Percentiles rank a stretch among this genome's conserved stretches.
Conservation (phyloP, 1,140 invertebrate species). For the Aphelenchoides fujianensis region DNA sequence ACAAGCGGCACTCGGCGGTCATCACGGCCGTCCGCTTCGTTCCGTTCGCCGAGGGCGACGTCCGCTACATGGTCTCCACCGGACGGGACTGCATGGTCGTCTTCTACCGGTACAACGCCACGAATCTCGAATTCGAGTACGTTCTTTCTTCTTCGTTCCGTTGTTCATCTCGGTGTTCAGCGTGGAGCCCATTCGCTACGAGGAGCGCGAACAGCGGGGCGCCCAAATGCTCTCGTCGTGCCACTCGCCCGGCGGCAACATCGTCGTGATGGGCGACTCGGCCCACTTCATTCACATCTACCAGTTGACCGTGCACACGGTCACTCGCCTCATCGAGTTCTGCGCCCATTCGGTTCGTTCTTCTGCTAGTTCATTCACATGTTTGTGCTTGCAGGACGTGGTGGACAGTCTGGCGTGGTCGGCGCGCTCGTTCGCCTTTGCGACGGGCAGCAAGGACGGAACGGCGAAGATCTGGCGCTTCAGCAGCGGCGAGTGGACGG, state of each 20-base stretch:
- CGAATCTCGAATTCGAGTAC: constrained; percentile 65
- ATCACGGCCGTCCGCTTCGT: constrained; percentile 82
- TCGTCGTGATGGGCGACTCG: constrained; percentile 85
- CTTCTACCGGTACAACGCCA: constrained; percentile 75
- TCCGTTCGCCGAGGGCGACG: constrained; percentile 73
- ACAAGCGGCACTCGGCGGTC: constrained; percentile 79
- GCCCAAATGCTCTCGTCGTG: constrained; percentile 93
- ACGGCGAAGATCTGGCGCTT: constrained; percentile 89
- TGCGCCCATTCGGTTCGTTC: constrained; percentile 59
- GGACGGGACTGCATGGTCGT: constrained; percentile 92
- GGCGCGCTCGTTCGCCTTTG: constrained; percentile 71
- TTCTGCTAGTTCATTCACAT: constrained; percentile 23
- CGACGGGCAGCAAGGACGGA: constrained; percentile 94
- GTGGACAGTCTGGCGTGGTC: constrained; percentile 96
- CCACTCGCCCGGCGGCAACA: constrained; percentile 81
- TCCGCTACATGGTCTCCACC: constrained; percentile 83
- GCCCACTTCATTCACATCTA: constrained; percentile 90
- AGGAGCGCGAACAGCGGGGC: constrained; percentile 86
- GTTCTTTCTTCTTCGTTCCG: constrained; percentile 12
- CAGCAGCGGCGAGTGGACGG: constrained; percentile 29
- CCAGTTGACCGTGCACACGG: constrained; percentile 74
- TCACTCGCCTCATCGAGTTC: constrained; percentile 74
- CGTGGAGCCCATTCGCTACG: constrained; percentile 1
- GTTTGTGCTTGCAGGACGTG: constrained; percentile 74
- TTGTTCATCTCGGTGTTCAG: constrained; percentile 8